Percentiles rank a stretch among this genome's conserved stretches.
Evolutionary conservation across 2,888 invertebrate species (phyloP).

Genomic region (Cantharis rustica): DNA sequence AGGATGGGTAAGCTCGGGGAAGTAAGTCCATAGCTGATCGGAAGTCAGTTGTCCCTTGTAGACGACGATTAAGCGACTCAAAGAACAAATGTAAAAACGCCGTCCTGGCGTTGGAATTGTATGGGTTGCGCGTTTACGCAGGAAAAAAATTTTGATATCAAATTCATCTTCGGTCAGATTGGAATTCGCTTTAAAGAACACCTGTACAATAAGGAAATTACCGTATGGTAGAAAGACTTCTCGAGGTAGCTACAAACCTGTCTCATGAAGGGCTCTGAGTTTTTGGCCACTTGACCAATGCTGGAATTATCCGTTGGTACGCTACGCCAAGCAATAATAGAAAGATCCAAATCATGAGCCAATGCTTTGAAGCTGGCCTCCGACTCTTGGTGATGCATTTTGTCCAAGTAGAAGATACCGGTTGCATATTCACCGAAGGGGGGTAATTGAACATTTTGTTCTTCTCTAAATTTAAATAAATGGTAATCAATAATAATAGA

Average conservation of each 20-base stretch:
- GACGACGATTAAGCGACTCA: slow-evolving; percentile 87
- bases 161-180: slow-evolving; percentile 45
- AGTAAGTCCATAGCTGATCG: slow-evolving; percentile 86
- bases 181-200: slow-evolving; percentile 55
- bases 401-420: slow-evolving; percentile 93
- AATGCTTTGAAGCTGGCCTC: slow-evolving; percentile 82
- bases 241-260: slow-evolving; percentile 67
- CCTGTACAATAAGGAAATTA: slow-evolving; percentile 58
- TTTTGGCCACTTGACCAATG: slow-evolving; percentile 90
- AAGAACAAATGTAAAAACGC: slow-evolving; percentile 94
- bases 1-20: slow-evolving; percentile 71
- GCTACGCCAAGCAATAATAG: slow-evolving; percentile 92
- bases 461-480: slow-evolving; percentile 64
- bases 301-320: slow-evolving; percentile 85
- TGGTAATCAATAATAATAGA: too few species aligned
- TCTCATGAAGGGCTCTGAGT: slow-evolving; percentile 94
- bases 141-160: slow-evolving; percentile 66
- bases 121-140: slow-evolving; percentile 93
- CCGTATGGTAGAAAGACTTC: not conserved
- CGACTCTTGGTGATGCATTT: slow-evolving; percentile 76
- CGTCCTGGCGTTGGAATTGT: slow-evolving; percentile 82
- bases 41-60: slow-evolving; percentile 98
- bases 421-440: slow-evolving; percentile 91
- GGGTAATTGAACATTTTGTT: slow-evolving; percentile 82
- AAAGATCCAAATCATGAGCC: slow-evolving; percentile 78